Base-by-base conservation (phyloP, 2,888 invertebrate species). In the Itoplectis maculator region DNA sequence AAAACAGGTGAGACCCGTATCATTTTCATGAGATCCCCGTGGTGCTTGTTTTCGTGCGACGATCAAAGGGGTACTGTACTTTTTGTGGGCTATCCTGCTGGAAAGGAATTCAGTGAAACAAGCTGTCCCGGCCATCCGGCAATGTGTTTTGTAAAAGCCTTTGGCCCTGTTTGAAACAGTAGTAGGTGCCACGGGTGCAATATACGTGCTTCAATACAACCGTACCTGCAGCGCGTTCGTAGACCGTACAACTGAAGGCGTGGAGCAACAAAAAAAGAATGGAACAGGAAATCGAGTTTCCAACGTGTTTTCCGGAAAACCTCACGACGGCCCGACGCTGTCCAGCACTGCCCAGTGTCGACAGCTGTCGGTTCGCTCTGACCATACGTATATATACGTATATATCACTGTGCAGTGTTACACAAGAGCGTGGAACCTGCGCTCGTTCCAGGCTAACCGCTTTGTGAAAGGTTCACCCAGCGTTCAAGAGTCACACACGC, bases 261-360 rank as follows among this genome's bases (percentile, higher is more conserved):
- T 49, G 13, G 40, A 35, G 40, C 13, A 59, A 35, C 37, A 65
- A 72, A 45, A 37, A 23, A 40, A 54, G 20, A 35, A 37, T n/a
- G 29, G 11, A 76, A 59, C 37, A 20, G 42, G 51, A 63, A 70
- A 77, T 69, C 51, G 63, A 63, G 77, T 70, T 77, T 77, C 51
- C 42, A 42, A 45, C 51, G 29, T 70, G 42, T 77, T 70, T 49
- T 18, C 51, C 47, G 70, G 61, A 45, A 51, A 70, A 8, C 23
- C 63, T 70, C 29, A 40, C 63, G 61, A 51, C 51, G 37, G 40
- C n/a, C n/a, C 29, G 37, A n/a, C 42, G 68, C 37, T 47, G 42
- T 54, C 65, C 42, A 42, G 51, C n/a, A 15, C 13, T 40, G 40
- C 56, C 45, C 40, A 35, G 59, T 66, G 18, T 35, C 29, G 29